Base-by-base conservation (phyloP, 2,797 vertebrate species). In the Anguilla marmorata region DNA sequence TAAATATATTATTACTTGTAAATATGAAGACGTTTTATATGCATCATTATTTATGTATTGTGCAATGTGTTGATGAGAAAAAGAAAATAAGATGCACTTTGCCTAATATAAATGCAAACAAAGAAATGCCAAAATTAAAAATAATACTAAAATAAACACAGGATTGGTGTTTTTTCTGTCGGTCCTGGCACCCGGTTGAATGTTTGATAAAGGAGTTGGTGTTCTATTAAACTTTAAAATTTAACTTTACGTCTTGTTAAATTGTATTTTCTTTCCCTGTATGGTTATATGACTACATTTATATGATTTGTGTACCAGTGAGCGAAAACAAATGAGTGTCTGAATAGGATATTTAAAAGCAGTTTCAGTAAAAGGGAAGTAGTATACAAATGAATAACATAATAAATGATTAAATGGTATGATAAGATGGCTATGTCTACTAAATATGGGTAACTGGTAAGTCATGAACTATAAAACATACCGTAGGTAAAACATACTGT, bases 1-100 rank as follows among this genome's bases (percentile, higher is more conserved):
- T 98, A 98, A 98, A 98, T 99, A 99, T 99, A 99, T 99, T 98
- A 99, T 99, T 99, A 99, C 98, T 97, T 99, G 98, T 99, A 99
- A 98, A 99, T 99, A 99, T 92, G 97, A 98, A 99, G 98, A 98
- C 96, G 95, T 99, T 99, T 99, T 99, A 99, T 99, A 99, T 98
- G 97, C 98, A 98, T 97, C 97, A 97, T 99, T 99, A 99, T 99
- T 99, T 99, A 99, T 99, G 97, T 99, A 99, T 98, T 98, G 98
- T 99, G 98, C 98, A 99, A 99, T 99, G 98, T 99, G 98, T 99
- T 98, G 97, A 99, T 95, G 98, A 96, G 96, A 96, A 95, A 88
- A 96, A 95, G 96, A 97, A 97, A 97, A 95, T 95, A 97, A 97
- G 96, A 99, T 99, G 98, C 98, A 99, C 98, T 99, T 99, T 99